phyloP scores from a whole-genome alignment of 2,113 vertebrate species.

The Todiramphus chloris region DNA sequence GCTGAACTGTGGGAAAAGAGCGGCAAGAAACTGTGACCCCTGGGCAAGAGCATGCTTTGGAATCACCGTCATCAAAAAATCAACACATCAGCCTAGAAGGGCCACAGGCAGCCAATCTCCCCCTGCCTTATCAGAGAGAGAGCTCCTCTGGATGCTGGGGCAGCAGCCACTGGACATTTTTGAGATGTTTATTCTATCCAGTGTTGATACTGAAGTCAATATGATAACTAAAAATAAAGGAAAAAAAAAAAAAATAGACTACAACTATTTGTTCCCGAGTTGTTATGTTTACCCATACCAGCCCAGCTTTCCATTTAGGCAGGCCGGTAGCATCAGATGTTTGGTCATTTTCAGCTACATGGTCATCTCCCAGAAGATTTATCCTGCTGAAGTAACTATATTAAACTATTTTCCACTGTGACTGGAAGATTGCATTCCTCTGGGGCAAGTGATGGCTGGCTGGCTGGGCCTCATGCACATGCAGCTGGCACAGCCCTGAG shows the following conservation, averaged over 20 bases:
- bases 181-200: conserved; percentile 48
- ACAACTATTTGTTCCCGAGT: conserved; percentile 38
- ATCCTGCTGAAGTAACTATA: conserved; percentile 31
- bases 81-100: conserved; percentile 63
- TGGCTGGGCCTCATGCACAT: neutral
- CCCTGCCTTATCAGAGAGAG: neutral
- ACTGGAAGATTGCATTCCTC: conserved; percentile 37
- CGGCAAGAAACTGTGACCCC: conserved; percentile 39
- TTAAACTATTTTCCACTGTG: conserved; percentile 75
- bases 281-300: conserved; percentile 64
- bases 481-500: neutral
- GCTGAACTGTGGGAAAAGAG: conserved; percentile 76
- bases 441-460: neutral
- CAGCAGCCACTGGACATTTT: conserved; percentile 35
- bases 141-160: conserved; percentile 49
- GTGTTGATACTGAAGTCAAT: conserved; percentile 35
- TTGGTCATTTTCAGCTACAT: conserved; percentile 35
- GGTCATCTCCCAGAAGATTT: conserved; percentile 69
- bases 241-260: conserved; percentile 2
- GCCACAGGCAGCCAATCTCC: neutral
- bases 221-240: conserved; percentile 60
- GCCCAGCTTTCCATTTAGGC: conserved; percentile 42
- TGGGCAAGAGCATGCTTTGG: conserved; percentile 63
- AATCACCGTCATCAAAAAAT: conserved; percentile 65
- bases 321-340: conserved; percentile 57